phyloP scores from a whole-genome alignment of 2,113 vertebrate species.

The Phodopus roborovskii region DNA sequence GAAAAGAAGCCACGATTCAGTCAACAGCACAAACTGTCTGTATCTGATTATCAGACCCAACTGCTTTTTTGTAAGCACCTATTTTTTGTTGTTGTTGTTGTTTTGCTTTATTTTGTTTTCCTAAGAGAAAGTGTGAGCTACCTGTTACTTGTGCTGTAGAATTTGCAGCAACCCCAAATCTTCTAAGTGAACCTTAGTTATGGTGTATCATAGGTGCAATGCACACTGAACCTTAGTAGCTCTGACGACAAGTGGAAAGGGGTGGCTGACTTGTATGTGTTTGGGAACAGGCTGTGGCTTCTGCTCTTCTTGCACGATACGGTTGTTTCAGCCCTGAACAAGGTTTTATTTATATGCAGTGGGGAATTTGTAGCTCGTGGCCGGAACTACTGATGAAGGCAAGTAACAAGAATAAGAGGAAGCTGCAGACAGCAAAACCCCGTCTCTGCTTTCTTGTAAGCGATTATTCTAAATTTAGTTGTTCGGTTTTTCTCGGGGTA shows the following conservation, averaged over 20 bases:
- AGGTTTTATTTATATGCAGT: neutral
- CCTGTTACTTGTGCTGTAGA: neutral
- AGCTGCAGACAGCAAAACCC: neutral
- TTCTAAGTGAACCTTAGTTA: neutral
- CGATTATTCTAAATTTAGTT: neutral
- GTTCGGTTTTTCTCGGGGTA: neutral
- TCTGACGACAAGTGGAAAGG: neutral
- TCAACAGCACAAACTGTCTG: neutral
- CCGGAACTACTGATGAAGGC: neutral
- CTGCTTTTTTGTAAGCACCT: neutral
- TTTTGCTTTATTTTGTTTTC: neutral
- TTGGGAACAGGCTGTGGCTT: neutral
- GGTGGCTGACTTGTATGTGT: accelerated
- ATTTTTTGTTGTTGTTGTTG: no score
- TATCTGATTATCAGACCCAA: neutral
- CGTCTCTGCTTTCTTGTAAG: neutral
- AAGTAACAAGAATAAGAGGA: neutral
- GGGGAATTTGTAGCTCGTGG: no score
- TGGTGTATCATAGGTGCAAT: neutral
- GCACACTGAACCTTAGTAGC: no score
- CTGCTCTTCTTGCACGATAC: neutral
- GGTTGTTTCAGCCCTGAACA: accelerated
- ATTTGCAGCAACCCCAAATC: neutral
- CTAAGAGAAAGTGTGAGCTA: neutral
- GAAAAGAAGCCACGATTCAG: neutral